Percentiles rank a stretch among this genome's conserved stretches.
Conservation (phyloP, 2,113 vertebrate genomes). For the Coryphaenoides rupestris region DNA sequence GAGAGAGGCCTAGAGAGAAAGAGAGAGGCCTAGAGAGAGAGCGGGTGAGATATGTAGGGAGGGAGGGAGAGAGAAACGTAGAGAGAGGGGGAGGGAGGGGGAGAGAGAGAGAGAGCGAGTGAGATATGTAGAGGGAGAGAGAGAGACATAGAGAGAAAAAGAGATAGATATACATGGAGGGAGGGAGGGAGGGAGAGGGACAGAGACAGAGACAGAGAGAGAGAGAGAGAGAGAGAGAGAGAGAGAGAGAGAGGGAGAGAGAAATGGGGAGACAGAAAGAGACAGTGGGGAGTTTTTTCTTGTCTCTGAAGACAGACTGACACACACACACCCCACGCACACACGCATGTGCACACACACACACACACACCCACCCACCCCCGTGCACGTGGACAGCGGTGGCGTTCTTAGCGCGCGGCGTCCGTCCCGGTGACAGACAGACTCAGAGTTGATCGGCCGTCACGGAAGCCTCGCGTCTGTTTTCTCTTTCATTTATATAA, state of each 20-base stretch:
- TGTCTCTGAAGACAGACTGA: neutral
- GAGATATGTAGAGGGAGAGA: too few relatives aligned
- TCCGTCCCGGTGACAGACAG: constrained; percentile 58
- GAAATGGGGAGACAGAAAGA: too few relatives aligned
- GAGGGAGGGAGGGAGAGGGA: neutral
- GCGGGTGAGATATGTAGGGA: too few relatives aligned
- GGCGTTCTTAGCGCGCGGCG: constrained; percentile 58
- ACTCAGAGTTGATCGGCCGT: constrained; percentile 61
- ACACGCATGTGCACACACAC: neutral
- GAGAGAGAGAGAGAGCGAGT: too few relatives aligned
- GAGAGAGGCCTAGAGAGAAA: too few relatives aligned
- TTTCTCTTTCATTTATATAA: constrained; percentile 57
- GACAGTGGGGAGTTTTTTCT: too few relatives aligned
- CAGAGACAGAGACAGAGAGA: neutral
- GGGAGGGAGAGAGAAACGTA: too few relatives aligned
- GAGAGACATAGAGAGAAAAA: too few relatives aligned
- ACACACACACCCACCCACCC: constrained; percentile 10
- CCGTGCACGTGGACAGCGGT: neutral
- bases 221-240: too few relatives aligned
- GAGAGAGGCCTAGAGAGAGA: too few relatives aligned
- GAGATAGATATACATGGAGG: too few relatives aligned
- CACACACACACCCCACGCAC: constrained; percentile 19
- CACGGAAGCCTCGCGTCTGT: constrained; percentile 41
- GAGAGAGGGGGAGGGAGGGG: neutral
- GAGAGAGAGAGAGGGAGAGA: too few relatives aligned